Base-by-base conservation (phyloP, 2,113 vertebrate species). In the Dissostichus mawsoni region DNA sequence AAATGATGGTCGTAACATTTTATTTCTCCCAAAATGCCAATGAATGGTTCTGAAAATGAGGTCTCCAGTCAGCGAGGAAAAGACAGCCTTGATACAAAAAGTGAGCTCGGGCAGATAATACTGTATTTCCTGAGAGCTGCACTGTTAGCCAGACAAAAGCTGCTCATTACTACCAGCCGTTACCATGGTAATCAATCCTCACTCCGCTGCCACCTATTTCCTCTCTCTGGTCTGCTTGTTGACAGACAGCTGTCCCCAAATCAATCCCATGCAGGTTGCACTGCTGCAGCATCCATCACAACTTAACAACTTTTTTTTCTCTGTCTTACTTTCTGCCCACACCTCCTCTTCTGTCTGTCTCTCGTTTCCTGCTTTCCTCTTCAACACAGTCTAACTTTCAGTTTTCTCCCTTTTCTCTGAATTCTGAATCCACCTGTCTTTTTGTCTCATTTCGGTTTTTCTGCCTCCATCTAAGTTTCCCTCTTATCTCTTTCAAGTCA, bases 181-280 rank as follows among this genome's bases (percentile, higher is more conserved):
- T 80, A 59, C 69, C 33, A 47, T 51, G 45, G 73, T 45, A 29
- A 86, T 90, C 66, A 64, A 82, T 89, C 85, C 78, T 71, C 56
- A 56, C 80, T 71, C 33, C 72, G 56, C 61, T 4, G 45, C 59
- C 61, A 67, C 78, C 77, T 57, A 78, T 75, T 74, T 80, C 78
- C 74, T 66, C 74, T 76, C 78, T 74, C 72, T 77, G 51, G 63
- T 75, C 69, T 73, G 63, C 65, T 64, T 71, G 80, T 52, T 83
- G 89, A 90, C 84, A 83, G 86, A 73, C 69, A 83, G 66, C 76
- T 74, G 55, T 83, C 79, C 18, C 17, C 63, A 87, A 84, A 88
- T 90, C 82, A 88, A 78, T 88, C 85, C 87, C 68, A 20, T 20
- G 20, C 20, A 84, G 69, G 68, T 64, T 85, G 80, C 53, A 70